Conservation (phyloP, 2,797 vertebrate species). For the Corythornis leucogaster region DNA sequence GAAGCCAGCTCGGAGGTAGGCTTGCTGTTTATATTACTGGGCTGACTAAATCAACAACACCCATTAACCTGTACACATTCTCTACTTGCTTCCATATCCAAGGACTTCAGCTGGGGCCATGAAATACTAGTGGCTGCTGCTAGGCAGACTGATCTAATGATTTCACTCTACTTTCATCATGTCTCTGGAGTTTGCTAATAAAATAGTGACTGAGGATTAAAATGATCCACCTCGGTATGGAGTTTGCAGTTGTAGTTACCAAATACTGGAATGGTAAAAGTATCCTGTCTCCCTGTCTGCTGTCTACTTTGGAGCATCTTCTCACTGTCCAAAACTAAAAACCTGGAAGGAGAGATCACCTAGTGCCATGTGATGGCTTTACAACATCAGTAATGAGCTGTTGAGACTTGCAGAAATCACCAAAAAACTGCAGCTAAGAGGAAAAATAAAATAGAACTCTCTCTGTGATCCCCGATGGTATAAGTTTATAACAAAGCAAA, state of each 20-base stretch:
- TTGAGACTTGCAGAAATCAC: neutral
- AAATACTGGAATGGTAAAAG: neutral
- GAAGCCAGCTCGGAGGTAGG: neutral
- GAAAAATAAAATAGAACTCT: neutral
- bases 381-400: neutral
- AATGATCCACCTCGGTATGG: neutral
- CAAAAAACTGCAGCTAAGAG: neutral
- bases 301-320: neutral
- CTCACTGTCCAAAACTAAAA: neutral
- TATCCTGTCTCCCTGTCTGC: neutral
- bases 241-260: neutral
- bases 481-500: neutral
- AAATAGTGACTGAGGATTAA: neutral
- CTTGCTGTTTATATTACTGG: neutral
- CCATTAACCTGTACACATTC: rapidly evolving
- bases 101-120: neutral
- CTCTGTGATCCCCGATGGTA: neutral
- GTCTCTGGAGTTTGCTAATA: neutral
- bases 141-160: neutral
- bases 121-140: neutral
- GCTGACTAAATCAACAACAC: neutral
- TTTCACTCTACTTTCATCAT: neutral
- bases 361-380: neutral
- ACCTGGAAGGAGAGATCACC: neutral
- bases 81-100: neutral